These are phyloP conservation scores for Cerastis leucographa DNA, from an alignment of 2,888 invertebrate genomes.

Conservation along the genomic window DNA sequence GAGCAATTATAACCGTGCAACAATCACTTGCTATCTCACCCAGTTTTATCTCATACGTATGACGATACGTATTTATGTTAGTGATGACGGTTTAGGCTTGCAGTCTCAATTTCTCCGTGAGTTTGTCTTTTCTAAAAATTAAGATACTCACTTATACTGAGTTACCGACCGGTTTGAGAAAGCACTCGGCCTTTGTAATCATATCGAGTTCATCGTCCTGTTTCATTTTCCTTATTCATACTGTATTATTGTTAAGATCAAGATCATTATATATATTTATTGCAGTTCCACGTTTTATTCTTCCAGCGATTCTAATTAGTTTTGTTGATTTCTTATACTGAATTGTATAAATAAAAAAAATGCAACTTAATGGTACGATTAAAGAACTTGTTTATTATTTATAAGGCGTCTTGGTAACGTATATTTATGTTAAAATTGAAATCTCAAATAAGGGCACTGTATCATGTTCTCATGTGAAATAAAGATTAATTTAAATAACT, in stretches of 20 bases:
- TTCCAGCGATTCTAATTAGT: background rate
- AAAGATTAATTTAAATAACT: too few species aligned
- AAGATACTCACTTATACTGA: slow-evolving; percentile 21
- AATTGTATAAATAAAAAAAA: background rate
- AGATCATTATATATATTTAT: slow-evolving; percentile 20
- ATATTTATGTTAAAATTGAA: too few species aligned
- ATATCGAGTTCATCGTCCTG: slow-evolving; percentile 46
- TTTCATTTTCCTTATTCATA: slow-evolving; percentile 40
- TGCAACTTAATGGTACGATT: background rate
- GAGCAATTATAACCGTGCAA: background rate
- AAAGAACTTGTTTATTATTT: background rate
- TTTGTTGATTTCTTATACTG: background rate
- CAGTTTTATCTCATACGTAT: slow-evolving; percentile 37
- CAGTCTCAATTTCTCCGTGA: slow-evolving; percentile 41
- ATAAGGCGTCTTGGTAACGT: background rate
- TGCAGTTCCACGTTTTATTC: slow-evolving; percentile 3
- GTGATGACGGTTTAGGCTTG: slow-evolving; percentile 40
- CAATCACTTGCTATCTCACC: slow-evolving; percentile 18
- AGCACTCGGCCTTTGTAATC: slow-evolving; percentile 46
- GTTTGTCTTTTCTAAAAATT: slow-evolving; percentile 54
- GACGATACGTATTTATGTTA: too few species aligned
- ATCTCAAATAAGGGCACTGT: too few species aligned
- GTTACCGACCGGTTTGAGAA: slow-evolving; percentile 45
- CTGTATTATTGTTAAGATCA: slow-evolving; percentile 16
- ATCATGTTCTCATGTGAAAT: too few species aligned